These are phyloP conservation scores for Rhagoletis zephyria DNA, from an alignment of 1,140 invertebrate species.

Conservation along the genomic window DNA sequence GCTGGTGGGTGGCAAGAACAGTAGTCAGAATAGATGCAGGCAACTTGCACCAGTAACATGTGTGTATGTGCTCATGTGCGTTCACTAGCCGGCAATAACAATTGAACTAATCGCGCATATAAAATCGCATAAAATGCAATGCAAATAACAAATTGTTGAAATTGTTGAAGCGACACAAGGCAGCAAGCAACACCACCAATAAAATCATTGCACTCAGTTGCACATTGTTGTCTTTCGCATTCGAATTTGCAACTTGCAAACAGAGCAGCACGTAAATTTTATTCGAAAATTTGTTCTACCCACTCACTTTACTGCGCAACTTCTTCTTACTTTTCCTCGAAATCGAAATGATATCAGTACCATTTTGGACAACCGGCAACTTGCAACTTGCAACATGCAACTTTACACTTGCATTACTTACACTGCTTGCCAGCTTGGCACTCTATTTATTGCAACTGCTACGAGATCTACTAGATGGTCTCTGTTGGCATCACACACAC, in stretches of 20 bases:
- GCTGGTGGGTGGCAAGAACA: constrained; percentile 5
- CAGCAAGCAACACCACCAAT: neutral
- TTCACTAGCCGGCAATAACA: constrained; percentile 1
- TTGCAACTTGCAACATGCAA: neutral
- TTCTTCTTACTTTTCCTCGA: neutral
- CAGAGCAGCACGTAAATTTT: constrained; percentile 3
- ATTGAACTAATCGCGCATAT: constrained; percentile 43
- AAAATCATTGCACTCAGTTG: neutral
- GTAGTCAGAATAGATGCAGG: too few species aligned
- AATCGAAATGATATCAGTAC: neutral
- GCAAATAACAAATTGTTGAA: neutral
- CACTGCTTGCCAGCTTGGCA: neutral
- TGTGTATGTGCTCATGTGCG: neutral
- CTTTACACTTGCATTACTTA: neutral
- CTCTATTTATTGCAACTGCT: constrained; percentile 33
- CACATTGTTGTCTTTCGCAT: neutral
- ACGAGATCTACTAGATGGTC: neutral
- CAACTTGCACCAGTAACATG: too few species aligned
- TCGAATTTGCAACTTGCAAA: constrained; percentile 7
- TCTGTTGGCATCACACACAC: neutral
- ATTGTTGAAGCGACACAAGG: constrained; percentile 24
- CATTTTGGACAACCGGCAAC: neutral
- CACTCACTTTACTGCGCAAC: neutral
- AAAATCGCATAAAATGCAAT: constrained; percentile 46
- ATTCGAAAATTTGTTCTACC: neutral